phyloP scores from a whole-genome alignment of 2,797 vertebrate genomes.

The Potorous gilbertii region DNA sequence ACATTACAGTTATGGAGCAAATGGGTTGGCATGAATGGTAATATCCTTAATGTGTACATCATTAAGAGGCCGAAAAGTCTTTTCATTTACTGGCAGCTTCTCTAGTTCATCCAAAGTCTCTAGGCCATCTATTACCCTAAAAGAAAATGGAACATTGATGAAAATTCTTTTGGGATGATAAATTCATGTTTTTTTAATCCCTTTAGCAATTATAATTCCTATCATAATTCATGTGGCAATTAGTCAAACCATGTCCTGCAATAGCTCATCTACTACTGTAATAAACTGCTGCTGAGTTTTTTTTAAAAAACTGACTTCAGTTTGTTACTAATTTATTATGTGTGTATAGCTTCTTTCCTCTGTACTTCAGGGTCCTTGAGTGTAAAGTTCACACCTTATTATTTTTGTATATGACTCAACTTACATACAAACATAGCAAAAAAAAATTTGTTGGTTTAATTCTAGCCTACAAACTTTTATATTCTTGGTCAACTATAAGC shows the following conservation, averaged over 20 bases:
- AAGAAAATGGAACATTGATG: conserved; percentile 61
- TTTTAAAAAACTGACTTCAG: neutral
- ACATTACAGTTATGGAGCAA: conserved; percentile 87
- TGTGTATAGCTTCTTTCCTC: neutral
- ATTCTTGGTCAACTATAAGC: conserved; percentile 5
- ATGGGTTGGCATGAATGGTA: conserved; percentile 97
- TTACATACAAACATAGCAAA: conserved; percentile 11
- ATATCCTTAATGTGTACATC: conserved; percentile 95
- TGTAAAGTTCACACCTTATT: neutral
- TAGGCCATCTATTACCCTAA: conserved; percentile 96
- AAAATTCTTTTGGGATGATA: conserved; percentile 57
- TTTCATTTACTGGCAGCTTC: conserved; percentile 97
- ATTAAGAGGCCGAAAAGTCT: conserved; percentile 94
- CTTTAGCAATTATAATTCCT: conserved; percentile 23
- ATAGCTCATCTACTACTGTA: neutral
- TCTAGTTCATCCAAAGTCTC: conserved; percentile 97
- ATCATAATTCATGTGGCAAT: neutral
- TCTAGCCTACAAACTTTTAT: conserved; percentile 51
- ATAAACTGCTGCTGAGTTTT: neutral
- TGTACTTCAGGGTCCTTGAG: neutral
- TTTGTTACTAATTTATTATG: neutral
- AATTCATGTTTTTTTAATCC: conserved; percentile 19
- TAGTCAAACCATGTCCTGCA: neutral
- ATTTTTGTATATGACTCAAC: conserved; percentile 14
- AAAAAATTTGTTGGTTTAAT: conserved; percentile 13